A percentile compares a stretch with the other conserved stretches of the same genome.
These are phyloP conservation scores for Mus musculus DNA, from an alignment of 2,113 vertebrate genomes.

Conservation along the genomic window GRCm39 chr17:63223001-63223500, in stretches of 20 bases:
- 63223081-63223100: not conserved
- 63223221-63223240: no score
- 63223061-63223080: not conserved
- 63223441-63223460: not conserved
- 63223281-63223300: no score
- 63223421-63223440: not conserved
- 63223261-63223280: no score
- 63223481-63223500: no score
- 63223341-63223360: not conserved
- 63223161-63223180: no score
- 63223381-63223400: not conserved
- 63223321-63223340: constrained; percentile 10
- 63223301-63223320: not conserved
- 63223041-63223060: not conserved
- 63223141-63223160: no score
- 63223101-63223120: constrained; percentile 20
- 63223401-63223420: not conserved
- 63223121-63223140: not conserved
- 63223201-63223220: no score
- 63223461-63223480: not conserved
- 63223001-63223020: not conserved
- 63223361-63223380: not conserved
- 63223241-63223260: no score
- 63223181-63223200: no score
- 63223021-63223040: not conserved